A percentile compares a stretch with the other conserved stretches of the same genome.
These are phyloP conservation scores for Dermatemys mawii DNA, from an alignment of 2,113 vertebrate genomes.

Conservation along the genomic window DNA sequence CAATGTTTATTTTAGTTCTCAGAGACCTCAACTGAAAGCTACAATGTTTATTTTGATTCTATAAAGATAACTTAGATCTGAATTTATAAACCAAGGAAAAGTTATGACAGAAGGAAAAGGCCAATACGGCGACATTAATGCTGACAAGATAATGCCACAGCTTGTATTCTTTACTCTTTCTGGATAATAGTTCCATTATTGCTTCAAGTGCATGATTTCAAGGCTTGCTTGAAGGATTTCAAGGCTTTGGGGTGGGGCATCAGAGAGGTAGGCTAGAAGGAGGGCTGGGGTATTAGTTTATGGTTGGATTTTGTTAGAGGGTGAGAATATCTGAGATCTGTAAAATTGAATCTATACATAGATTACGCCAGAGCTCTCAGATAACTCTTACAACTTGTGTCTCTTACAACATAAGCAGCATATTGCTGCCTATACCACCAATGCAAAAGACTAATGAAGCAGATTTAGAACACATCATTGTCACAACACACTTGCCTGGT, in stretches of 20 bases:
- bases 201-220: accelerated
- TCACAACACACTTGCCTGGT: neutral
- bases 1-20: no score
- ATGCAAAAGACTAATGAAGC: neutral
- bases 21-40: neutral
- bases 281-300: neutral
- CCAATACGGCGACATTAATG: neutral
- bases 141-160: neutral
- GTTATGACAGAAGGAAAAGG: neutral
- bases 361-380: neutral
- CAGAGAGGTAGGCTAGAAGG: neutral
- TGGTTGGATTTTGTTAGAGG: neutral
- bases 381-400: neutral
- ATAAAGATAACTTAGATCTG: neutral
- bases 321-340: neutral
- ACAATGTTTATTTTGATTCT: neutral
- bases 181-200: neutral
- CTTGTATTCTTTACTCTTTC: neutral
- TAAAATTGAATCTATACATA: neutral
- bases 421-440: neutral
- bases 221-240: accelerated
- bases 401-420: neutral
- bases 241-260: neutral
- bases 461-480: neutral
- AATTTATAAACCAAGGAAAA: neutral